Evolutionary conservation across 1,140 invertebrate genomes (phyloP).

Genomic region (Neuroterus valhalla): DNA sequence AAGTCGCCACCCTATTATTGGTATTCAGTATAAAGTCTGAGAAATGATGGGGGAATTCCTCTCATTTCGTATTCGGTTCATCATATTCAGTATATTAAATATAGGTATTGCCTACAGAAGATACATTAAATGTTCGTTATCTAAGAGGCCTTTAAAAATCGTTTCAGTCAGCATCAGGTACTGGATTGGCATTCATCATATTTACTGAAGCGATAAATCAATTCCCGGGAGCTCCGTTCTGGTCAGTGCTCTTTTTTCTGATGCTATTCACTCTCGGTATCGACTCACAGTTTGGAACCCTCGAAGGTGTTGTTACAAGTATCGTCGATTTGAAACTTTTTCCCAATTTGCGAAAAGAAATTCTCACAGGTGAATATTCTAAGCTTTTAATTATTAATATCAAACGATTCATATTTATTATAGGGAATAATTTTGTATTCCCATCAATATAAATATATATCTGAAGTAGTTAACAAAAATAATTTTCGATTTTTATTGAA

Average conservation of each 20-base stretch:
- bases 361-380: constrained; percentile 83
- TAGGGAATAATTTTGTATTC: background rate
- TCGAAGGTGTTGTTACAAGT: constrained; percentile 96
- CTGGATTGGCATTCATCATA: constrained; percentile 95
- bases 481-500: too few species aligned
- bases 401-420: background rate
- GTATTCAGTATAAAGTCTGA: too few species aligned
- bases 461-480: too few species aligned
- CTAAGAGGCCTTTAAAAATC: background rate
- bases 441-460: too few species aligned
- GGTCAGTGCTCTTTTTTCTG: constrained; percentile 95
- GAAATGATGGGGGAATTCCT: too few species aligned
- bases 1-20: too few species aligned
- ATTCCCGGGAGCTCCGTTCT: constrained; percentile 94
- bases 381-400: background rate
- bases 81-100: too few species aligned
- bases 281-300: constrained; percentile 95
- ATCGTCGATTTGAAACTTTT: constrained; percentile 97
- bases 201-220: constrained; percentile 98
- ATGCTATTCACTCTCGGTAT: constrained; percentile 97
- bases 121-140: too few species aligned
- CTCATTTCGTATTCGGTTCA: too few species aligned
- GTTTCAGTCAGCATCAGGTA: constrained; percentile 92
- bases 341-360: constrained; percentile 93
- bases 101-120: too few species aligned